phyloP scores from a whole-genome alignment of 2,113 vertebrate genomes.

The Pyrgilauda ruficollis region DNA sequence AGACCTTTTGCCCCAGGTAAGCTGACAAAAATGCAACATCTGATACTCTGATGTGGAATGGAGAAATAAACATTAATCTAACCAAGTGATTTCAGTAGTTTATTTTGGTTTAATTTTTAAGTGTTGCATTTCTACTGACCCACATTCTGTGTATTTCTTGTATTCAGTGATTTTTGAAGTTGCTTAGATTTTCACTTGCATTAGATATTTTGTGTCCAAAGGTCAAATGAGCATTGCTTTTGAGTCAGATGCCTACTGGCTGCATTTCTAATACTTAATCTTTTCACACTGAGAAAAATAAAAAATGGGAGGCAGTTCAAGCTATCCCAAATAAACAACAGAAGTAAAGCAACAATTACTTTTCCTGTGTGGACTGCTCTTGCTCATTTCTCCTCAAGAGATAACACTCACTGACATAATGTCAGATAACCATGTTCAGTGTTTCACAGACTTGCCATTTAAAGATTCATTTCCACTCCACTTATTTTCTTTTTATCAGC shows the following conservation, averaged over 20 bases:
- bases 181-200: slow-evolving; percentile 53
- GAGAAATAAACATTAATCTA: slow-evolving; percentile 36
- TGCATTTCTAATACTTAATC: slow-evolving; percentile 53
- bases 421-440: slow-evolving; percentile 59
- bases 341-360: slow-evolving; percentile 53
- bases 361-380: slow-evolving; percentile 29
- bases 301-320: slow-evolving; percentile 11
- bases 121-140: slow-evolving; percentile 19
- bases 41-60: not conserved
- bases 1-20: not conserved
- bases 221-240: slow-evolving; percentile 63
- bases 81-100: slow-evolving; percentile 10
- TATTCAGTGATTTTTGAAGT: slow-evolving; percentile 18
- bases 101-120: slow-evolving; percentile 30
- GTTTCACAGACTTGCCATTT: slow-evolving; percentile 63
- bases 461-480: slow-evolving; percentile 60
- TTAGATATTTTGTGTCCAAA: slow-evolving; percentile 43
- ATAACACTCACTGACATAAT: slow-evolving; percentile 55
- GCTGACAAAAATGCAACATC: not conserved
- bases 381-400: slow-evolving; percentile 56
- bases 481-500: slow-evolving; percentile 59
- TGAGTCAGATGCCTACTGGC: slow-evolving; percentile 46
- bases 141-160: slow-evolving; percentile 8
- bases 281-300: slow-evolving; percentile 53
- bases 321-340: slow-evolving; percentile 60